Base-by-base conservation (phyloP, 2,797 vertebrate species). In the Syngnathus acus region DNA sequence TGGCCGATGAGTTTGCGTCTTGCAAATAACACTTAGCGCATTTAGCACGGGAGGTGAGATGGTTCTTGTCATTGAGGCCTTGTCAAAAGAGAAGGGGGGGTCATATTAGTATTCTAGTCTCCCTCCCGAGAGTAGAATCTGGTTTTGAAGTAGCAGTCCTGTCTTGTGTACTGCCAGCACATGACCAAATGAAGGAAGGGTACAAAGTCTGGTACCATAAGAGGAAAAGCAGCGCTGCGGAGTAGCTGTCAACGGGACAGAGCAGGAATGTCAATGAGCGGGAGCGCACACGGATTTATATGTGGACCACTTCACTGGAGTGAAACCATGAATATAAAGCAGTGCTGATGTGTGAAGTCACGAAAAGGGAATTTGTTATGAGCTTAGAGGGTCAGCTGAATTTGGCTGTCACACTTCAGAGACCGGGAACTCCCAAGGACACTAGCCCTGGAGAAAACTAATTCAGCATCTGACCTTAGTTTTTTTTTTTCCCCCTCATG, bases 41-140 rank as follows among this genome's bases (percentile, higher is more conserved):
- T 48, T 55, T 11, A 21, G 10, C 59, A 43, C 21, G 11, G 21
- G 10, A 23, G n/a, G 16, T 61, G 19, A 42, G 11, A 39, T 42
- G 70, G 68, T 75, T 76, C 68, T 74, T 79, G 66, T 79, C 75
- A 14, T 16, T 63, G 58, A 72, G 72, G 65, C 75, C 76, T 70
- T 72, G 67, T 78, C 83, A 68, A 70, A 77, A 6, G 55, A 75
- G 66, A 60, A 81, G 26, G 26, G 26, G 26, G 26, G 68, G 32
- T 71, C 75, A 78, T 78, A 84, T 89, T 89, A 78, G 87, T 88
- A 89, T 89, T 87, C 85, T 68, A 83, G 83, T 87, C 79, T 74
- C 66, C 65, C 54, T 78, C 80, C 77, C 76, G 78, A 77, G 78
- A 86, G 75, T 77, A 73, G 74, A 81, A 62, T 77, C 69, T 65